Base-by-base conservation (phyloP, 2,797 vertebrate species). In the Thripadectes ignobilis region DNA sequence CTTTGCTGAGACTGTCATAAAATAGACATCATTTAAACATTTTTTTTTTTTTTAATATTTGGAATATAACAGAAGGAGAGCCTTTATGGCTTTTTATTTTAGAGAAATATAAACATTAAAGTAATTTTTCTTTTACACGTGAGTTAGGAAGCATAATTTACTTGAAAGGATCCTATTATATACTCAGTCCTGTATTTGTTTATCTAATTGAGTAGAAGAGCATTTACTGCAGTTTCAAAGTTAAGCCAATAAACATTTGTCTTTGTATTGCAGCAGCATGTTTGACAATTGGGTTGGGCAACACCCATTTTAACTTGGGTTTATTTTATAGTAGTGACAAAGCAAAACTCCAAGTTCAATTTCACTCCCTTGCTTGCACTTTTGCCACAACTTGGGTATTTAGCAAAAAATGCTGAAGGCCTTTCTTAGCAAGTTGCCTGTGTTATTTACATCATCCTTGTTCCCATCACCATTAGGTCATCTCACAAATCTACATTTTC, bases 81-180 rank as follows among this genome's bases (percentile, higher is more conserved):
- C 77, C 77, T 95, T 91, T 85, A 71, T 87, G 48, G 62, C 85
- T 96, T 95, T 89, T 92, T 95, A 95, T 75, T 96, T 95, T 94
- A 71, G 86, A 91, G 68, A 77, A 94, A 77, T 95, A 91, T 97
- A 96, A 96, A 95, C 84, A 95, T 77, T 80, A 62, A 85, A 92
- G 88, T 92, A 0, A 91, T 96, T 97, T 97, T 96, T 96, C 92
- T 93, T 93, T 91, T 89, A 88, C 89, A 94, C 38, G 59, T 95
- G 91, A 91, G 59, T 90, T 96, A 93, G 93, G 94, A 97, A 96
- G 86, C 74, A 89, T 96, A 94, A 95, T 94, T 97, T 94, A 93
- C 96, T 91, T 97, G 93, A 96, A 97, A 97, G 93, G 58, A 68
- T 62, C 83, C 84, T 94, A 92, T 96, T 97, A 97, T 96, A 93